Percentiles rank a stretch among this genome's conserved stretches.
These are phyloP conservation scores for Campoletis sonorensis DNA, from an alignment of 1,140 invertebrate genomes.

Conservation along the genomic window DNA sequence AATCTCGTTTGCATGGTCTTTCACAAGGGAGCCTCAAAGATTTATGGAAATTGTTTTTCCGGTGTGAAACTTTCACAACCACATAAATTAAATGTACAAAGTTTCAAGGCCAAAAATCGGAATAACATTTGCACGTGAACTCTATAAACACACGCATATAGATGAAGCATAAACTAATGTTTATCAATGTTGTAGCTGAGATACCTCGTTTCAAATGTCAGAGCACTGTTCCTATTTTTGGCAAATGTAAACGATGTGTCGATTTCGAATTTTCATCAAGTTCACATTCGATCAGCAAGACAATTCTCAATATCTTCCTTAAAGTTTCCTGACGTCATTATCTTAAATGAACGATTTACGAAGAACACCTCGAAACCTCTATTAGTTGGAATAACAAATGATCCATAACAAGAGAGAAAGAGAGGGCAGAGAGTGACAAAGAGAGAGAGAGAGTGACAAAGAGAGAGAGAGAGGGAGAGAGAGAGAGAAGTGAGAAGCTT, in stretches of 20 bases:
- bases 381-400: slow-evolving; percentile 41
- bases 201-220: background rate
- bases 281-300: background rate
- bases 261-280: slow-evolving; percentile 32
- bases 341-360: background rate
- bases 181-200: background rate
- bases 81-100: too few relatives aligned
- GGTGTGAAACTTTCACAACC: too few relatives aligned
- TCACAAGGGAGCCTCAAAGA: too few relatives aligned
- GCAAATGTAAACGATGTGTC: background rate
- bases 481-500: background rate
- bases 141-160: too few relatives aligned
- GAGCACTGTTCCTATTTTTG: slow-evolving; percentile 5
- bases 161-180: too few relatives aligned
- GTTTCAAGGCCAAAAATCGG: too few relatives aligned
- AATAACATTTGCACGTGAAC: too few relatives aligned
- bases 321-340: background rate
- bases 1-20: too few relatives aligned
- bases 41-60: too few relatives aligned
- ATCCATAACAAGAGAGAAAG: background rate
- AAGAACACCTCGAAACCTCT: slow-evolving; percentile 15
- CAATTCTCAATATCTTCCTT: background rate
- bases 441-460: background rate
- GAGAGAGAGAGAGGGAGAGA: background rate
- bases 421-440: background rate